These are phyloP conservation scores for Nannoperca obscura DNA, from an alignment of 2,797 vertebrate genomes.

Conservation along the genomic window DNA sequence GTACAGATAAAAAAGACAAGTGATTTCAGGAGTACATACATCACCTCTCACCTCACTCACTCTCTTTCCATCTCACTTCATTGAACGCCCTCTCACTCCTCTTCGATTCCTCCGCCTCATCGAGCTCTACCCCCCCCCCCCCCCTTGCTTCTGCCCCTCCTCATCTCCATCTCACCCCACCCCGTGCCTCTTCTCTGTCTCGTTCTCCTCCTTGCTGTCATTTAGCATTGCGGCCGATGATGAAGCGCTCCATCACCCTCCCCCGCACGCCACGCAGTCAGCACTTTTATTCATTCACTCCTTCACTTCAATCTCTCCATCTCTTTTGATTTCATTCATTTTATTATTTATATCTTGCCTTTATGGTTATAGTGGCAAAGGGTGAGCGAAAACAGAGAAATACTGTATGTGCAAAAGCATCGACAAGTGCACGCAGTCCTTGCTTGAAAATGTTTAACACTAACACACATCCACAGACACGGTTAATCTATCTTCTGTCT, in stretches of 20 bases:
- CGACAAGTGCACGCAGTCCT: slow-evolving; percentile 32
- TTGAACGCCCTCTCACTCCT: slow-evolving; percentile 32
- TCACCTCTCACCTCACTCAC: slow-evolving; percentile 32
- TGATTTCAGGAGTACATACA: slow-evolving; percentile 41
- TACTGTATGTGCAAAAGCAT: not conserved
- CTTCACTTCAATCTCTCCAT: slow-evolving; percentile 53
- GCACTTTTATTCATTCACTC: slow-evolving; percentile 63
- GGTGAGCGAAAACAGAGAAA: slow-evolving; percentile 1
- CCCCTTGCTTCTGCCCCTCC: slow-evolving; percentile 17
- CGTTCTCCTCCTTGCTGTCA: slow-evolving; percentile 55
- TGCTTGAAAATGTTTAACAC: slow-evolving; percentile 28
- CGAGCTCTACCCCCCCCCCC: slow-evolving; percentile 13
- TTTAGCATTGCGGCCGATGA: slow-evolving; percentile 59
- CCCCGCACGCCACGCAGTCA: slow-evolving; percentile 42
- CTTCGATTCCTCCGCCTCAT: slow-evolving; percentile 19
- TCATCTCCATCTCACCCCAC: slow-evolving; percentile 32
- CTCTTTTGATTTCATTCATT: slow-evolving; percentile 44
- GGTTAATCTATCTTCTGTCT: slow-evolving; percentile 68
- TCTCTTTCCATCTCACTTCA: slow-evolving; percentile 44
- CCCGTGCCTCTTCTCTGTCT: slow-evolving; percentile 27
- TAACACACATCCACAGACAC: slow-evolving; percentile 24
- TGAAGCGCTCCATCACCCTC: slow-evolving; percentile 54
- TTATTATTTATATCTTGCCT: slow-evolving; percentile 56
- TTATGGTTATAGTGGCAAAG: slow-evolving; percentile 45
- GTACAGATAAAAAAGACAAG: slow-evolving; percentile 45